These are phyloP conservation scores for Chelmon rostratus DNA, from an alignment of 2,797 vertebrate genomes.

Conservation along the genomic window DNA sequence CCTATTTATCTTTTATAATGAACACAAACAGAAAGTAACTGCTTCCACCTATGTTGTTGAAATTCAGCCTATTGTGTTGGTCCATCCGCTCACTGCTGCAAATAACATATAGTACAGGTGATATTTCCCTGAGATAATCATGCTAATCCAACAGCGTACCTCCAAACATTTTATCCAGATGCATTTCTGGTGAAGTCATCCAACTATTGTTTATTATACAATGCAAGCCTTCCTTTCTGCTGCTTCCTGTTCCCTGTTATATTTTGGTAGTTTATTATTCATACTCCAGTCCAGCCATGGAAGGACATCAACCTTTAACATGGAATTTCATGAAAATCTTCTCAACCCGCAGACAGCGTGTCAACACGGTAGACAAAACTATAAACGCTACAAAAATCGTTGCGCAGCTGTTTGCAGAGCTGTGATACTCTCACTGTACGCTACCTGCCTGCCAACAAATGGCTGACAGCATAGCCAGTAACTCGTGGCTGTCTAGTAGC, in stretches of 20 bases:
- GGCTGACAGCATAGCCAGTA: background rate
- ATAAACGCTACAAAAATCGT: background rate
- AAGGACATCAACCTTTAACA: background rate
- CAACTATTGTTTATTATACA: conserved; percentile 48
- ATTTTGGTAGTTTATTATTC: conserved; percentile 23
- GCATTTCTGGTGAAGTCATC: conserved; percentile 19
- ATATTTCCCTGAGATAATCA: background rate
- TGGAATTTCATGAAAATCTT: background rate
- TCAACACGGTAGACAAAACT: conserved; percentile 2
- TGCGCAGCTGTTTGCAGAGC: background rate
- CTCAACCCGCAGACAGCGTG: background rate
- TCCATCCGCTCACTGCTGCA: background rate
- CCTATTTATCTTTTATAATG: too few species aligned
- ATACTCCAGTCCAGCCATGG: background rate
- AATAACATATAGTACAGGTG: background rate
- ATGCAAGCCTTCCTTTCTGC: conserved; percentile 29
- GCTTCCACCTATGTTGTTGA: background rate
- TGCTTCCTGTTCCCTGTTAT: conserved; percentile 34
- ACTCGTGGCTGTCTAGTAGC: background rate
- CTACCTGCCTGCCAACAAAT: background rate
- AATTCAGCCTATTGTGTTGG: conserved; percentile 22
- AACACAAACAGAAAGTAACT: background rate
- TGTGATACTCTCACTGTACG: background rate
- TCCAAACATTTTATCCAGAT: conserved; percentile 40
- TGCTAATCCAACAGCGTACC: background rate